Evolutionary conservation across 2,888 invertebrate genomes (phyloP).

Genomic region (Noctua fimbriata): DNA sequence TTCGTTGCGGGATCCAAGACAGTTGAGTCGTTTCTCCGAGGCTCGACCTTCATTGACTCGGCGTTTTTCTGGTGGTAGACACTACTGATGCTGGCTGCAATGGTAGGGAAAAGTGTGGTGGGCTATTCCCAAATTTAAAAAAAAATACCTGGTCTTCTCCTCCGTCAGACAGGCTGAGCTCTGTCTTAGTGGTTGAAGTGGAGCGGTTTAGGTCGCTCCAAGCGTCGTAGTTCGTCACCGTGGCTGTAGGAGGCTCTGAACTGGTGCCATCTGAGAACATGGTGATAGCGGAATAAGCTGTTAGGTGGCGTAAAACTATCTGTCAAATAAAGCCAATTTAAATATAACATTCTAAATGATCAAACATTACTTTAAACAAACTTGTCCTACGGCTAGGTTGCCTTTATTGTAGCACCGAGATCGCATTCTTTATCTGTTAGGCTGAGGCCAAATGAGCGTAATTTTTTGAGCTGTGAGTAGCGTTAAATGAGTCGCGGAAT

Average conservation of each 20-base stretch:
- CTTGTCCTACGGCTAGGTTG: no score
- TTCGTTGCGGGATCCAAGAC: no score
- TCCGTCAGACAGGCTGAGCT: constrained; percentile 83
- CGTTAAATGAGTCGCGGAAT: no score
- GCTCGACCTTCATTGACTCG: no score
- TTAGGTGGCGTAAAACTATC: not conserved
- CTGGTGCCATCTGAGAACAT: constrained; percentile 80
- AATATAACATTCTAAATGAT: no score
- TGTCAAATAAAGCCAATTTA: not conserved
- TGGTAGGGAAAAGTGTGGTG: not conserved
- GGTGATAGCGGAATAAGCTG: not conserved
- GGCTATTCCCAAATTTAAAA: no score
- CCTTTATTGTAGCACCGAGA: no score
- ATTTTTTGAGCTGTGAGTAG: no score
- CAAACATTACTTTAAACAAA: no score
- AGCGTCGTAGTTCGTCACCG: constrained; percentile 73
- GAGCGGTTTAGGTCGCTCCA: constrained; percentile 84
- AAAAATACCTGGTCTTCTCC: constrained; percentile 79
- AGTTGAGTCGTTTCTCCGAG: no score
- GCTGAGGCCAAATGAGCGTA: no score
- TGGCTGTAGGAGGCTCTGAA: constrained; percentile 86
- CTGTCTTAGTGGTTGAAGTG: constrained; percentile 85
- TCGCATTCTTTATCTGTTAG: no score
- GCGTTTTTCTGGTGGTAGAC: not conserved
- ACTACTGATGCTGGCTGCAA: not conserved